Evolutionary conservation across 2,888 invertebrate genomes (phyloP).

Genomic region (Dolichomitus sp.): DNA sequence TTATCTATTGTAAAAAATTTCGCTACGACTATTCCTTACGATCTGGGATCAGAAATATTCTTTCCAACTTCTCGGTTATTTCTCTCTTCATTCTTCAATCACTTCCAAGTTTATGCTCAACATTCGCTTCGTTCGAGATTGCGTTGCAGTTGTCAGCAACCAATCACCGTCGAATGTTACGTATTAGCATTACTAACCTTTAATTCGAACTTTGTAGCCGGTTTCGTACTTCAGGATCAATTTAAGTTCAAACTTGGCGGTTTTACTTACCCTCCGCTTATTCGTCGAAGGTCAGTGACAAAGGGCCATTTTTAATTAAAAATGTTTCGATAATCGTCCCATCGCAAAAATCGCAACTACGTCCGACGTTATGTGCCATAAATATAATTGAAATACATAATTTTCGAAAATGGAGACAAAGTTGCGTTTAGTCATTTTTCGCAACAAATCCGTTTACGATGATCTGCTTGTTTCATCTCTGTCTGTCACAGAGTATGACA

Average conservation of each 20-base stretch:
- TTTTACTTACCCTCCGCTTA: not conserved
- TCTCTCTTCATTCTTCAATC: not conserved
- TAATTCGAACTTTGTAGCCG: not conserved
- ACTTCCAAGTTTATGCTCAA: constrained; percentile 4
- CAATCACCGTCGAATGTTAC: not conserved
- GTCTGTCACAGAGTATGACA: constrained; percentile 55
- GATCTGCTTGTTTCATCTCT: constrained; percentile 70
- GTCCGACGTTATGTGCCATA: constrained; percentile 4
- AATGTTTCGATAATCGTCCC: not conserved
- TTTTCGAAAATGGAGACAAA: constrained; percentile 44
- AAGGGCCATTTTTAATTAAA: not conserved
- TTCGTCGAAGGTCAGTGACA: not conserved
- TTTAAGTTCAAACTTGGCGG: not conserved
- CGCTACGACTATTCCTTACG: not conserved
- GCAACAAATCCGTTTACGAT: constrained; percentile 75
- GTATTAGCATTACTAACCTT: not conserved
- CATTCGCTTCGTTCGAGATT: not conserved
- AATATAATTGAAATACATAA: not conserved
- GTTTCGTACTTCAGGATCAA: not conserved
- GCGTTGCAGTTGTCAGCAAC: not conserved
- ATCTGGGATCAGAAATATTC: not conserved
- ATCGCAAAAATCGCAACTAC: not conserved
- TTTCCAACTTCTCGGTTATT: not conserved
- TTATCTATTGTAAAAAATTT: not conserved
- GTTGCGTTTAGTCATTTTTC: constrained; percentile 74